Evolutionary conservation across 2,888 invertebrate species (phyloP), one percentile per base, ranked within the genome.

Genomic region (Drosophila kuntzei): DNA sequence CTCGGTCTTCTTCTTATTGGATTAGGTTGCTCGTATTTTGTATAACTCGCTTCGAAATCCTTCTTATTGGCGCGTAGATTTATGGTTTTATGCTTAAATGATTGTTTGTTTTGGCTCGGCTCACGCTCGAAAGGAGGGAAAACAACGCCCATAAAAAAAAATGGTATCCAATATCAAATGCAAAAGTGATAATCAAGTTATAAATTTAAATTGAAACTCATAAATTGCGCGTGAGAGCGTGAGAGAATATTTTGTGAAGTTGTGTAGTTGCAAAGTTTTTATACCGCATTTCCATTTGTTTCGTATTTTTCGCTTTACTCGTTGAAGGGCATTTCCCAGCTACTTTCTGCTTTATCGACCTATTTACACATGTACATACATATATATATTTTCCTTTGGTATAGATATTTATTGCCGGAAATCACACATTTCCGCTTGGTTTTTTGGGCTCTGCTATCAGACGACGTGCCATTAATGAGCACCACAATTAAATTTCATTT

Each of bases 381-480:
- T 27, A 41, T 51, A 22, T 34, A 55, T 25, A 27, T 8, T 27
- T 27, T 27, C 50, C 46, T 54, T 7, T 59, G 37, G 36, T 22
- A 61, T 44, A 53, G 49, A 64, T 72, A 87, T 85, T 87, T 87
- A 87, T 80, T 78, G 61, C 69, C 78, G 84, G 84, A 85, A 84
- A 85, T 85, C 82, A 82, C 85, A 82, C 74, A 85, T 85, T 82
- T 85, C 84, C 85, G 85, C 49, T 49, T 59, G 55, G 63, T 49
- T 65, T 65, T 78, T 55, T 49, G 63, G 43, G 37, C 18, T 12
- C 27, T 44, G 47, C 22, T 41, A 54, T 44, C 58, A 62, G 60
- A 64, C 75, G 64, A 78, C 66, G 66, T 61, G 78, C 79, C 66
- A 71, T 82, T 82, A 82, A 82, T 82, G 86, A 82, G 82, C 69